Conservation (phyloP, 2,113 vertebrate genomes). For the Symphodus melops region DNA sequence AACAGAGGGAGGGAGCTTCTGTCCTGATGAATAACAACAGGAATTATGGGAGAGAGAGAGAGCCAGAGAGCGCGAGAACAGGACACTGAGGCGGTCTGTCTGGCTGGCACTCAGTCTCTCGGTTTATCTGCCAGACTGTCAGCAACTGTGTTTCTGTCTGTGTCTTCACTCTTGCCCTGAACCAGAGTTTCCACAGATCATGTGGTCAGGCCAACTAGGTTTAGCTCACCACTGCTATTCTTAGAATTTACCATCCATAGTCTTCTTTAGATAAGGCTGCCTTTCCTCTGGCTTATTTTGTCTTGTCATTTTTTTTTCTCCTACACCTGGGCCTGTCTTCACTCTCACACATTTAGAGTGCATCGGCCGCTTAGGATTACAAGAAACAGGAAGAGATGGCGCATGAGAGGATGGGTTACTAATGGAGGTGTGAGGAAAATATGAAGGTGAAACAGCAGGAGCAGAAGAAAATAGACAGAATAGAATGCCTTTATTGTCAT, state of each 20-base stretch:
- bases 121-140: slow-evolving; percentile 59
- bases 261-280: slow-evolving; percentile 44
- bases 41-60: slow-evolving; percentile 26
- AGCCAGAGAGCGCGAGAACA: background rate
- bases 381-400: slow-evolving; percentile 24
- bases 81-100: slow-evolving; percentile 55
- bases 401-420: slow-evolving; percentile 13
- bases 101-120: slow-evolving; percentile 51
- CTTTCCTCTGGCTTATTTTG: slow-evolving; percentile 32
- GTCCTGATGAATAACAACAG: slow-evolving; percentile 66
- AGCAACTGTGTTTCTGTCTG: slow-evolving; percentile 59
- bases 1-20: slow-evolving; percentile 65
- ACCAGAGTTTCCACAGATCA: slow-evolving; percentile 59
- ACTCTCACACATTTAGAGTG: slow-evolving; percentile 24
- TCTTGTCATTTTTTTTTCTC: slow-evolving; percentile 30
- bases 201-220: slow-evolving; percentile 41
- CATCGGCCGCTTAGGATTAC: slow-evolving; percentile 36
- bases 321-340: slow-evolving; percentile 48
- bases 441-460: background rate
- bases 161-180: slow-evolving; percentile 52
- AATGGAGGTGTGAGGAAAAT: slow-evolving; percentile 25
- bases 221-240: slow-evolving; percentile 53
- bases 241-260: slow-evolving; percentile 25
- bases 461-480: slow-evolving; percentile 15
- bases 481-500: too few relatives aligned